Evolutionary conservation across 92 coral and sea anemone species (phyloP).

Genomic region (Bergia sp.): DNA sequence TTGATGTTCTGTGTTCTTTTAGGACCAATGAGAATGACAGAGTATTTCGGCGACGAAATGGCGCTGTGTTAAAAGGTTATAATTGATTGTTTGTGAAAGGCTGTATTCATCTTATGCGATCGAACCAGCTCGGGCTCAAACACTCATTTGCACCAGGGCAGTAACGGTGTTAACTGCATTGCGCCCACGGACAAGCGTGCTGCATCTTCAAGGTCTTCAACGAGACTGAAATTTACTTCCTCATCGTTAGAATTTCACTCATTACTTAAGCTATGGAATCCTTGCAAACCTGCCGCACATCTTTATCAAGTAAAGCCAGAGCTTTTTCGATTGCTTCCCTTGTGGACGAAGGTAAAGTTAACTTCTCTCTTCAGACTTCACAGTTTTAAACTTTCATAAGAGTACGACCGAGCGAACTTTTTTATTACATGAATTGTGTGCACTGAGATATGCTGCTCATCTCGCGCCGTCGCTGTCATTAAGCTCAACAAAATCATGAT

Average conservation of each 20-base stretch:
- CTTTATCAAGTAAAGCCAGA: slow-evolving; percentile 60
- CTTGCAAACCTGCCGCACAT: slow-evolving; percentile 46
- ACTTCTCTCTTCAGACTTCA: neutral
- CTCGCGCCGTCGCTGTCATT: slow-evolving; percentile 15
- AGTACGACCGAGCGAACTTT: neutral
- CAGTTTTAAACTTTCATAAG: neutral
- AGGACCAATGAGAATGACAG: slow-evolving; percentile 60
- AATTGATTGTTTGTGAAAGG: slow-evolving; percentile 93
- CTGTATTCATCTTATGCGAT: slow-evolving; percentile 86
- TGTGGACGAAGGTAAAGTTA: slow-evolving; percentile 73
- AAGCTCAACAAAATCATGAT: slow-evolving; percentile 25
- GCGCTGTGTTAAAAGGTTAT: slow-evolving; percentile 95
- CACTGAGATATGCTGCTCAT: neutral
- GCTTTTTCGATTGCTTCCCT: slow-evolving; percentile 91
- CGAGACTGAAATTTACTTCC: neutral
- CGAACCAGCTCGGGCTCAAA: slow-evolving; percentile 63
- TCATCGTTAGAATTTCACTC: neutral
- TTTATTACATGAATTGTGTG: neutral
- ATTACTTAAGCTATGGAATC: slow-evolving; percentile 44
- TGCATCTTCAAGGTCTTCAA: neutral
- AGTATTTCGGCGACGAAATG: slow-evolving; percentile 86
- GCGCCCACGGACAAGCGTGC: neutral
- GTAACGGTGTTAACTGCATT: slow-evolving; percentile 31
- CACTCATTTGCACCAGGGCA: slow-evolving; percentile 38
- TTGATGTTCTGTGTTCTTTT: slow-evolving; percentile 51